Percentiles rank a stretch among this genome's conserved stretches.
phyloP scores from a whole-genome alignment of 1,140 invertebrate genomes.

The Eubasilissa regina region DNA sequence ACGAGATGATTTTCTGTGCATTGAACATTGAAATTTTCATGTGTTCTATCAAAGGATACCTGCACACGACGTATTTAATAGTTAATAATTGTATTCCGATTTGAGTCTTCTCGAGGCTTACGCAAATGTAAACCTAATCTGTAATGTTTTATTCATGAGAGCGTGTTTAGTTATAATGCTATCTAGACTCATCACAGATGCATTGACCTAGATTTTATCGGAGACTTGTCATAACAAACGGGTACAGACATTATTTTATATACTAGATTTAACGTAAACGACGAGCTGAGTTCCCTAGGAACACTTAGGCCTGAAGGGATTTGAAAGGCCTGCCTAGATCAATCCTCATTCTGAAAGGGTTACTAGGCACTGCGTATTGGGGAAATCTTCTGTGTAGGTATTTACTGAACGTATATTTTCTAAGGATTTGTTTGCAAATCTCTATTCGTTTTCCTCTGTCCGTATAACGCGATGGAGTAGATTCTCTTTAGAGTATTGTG shows the following conservation, averaged over 20 bases:
- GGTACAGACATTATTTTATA: slow-evolving; percentile 23
- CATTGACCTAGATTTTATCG: slow-evolving; percentile 23
- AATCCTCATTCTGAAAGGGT: slow-evolving; percentile 44
- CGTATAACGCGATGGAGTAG: not conserved
- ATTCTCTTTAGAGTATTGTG: not conserved
- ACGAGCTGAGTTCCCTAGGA: not conserved
- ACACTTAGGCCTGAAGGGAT: slow-evolving; percentile 12
- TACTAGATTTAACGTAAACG: slow-evolving; percentile 38
- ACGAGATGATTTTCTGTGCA: no score
- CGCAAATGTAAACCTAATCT: not conserved
- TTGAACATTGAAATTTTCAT: no score
- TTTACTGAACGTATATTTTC: slow-evolving; percentile 39
- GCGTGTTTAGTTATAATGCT: not conserved
- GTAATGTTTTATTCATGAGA: not conserved
- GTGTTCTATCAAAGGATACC: no score
- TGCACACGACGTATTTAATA: no score
- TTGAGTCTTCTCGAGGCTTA: no score
- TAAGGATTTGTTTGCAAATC: slow-evolving; percentile 41
- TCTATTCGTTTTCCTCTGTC: slow-evolving; percentile 33
- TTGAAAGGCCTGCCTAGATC: slow-evolving; percentile 36
- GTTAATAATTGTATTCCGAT: no score
- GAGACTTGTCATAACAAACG: not conserved
- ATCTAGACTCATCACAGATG: slow-evolving; percentile 5
- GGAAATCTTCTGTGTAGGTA: slow-evolving; percentile 27
- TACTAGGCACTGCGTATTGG: slow-evolving; percentile 33